Conservation (phyloP, 2,888 invertebrate genomes). For the Drosophila nr. fundita region DNA sequence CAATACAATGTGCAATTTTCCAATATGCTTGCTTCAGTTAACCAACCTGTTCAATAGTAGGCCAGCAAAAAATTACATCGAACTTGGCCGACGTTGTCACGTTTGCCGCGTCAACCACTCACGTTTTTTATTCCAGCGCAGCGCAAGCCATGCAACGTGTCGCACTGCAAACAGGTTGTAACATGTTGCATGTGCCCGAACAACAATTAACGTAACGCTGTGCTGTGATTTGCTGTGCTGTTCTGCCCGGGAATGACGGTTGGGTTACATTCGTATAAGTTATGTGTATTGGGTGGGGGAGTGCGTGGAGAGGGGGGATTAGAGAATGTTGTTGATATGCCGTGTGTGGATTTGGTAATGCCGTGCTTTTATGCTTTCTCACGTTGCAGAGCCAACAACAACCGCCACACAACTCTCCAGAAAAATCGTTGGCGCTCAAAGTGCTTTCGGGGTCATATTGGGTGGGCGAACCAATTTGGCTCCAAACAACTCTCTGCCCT, state of each 20-base stretch:
- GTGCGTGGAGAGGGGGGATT: neutral
- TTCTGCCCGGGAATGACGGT: slow-evolving; percentile 16
- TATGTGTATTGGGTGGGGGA: neutral
- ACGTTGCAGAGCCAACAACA: slow-evolving; percentile 60
- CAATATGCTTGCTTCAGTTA: slow-evolving; percentile 25
- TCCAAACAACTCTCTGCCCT: slow-evolving; percentile 1
- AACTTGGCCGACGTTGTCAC: slow-evolving; percentile 64
- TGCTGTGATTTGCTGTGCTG: neutral
- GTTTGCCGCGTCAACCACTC: slow-evolving; percentile 58
- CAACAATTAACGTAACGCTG: slow-evolving; percentile 29
- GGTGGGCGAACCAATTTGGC: slow-evolving; percentile 30
- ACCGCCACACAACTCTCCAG: slow-evolving; percentile 4
- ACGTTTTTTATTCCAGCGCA: slow-evolving; percentile 68
- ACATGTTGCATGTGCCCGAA: slow-evolving; percentile 46
- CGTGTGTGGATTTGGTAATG: slow-evolving; percentile 53
- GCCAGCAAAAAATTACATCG: slow-evolving; percentile 64
- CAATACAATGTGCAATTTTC: slow-evolving; percentile 47
- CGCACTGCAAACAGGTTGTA: slow-evolving; percentile 58
- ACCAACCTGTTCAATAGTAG: slow-evolving; percentile 66
- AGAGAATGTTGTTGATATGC: slow-evolving; percentile 26
- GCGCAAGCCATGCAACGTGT: slow-evolving; percentile 43
- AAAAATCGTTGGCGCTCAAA: slow-evolving; percentile 12
- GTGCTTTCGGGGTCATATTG: slow-evolving; percentile 46
- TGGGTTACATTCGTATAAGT: slow-evolving; percentile 5
- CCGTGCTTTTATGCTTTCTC: slow-evolving; percentile 48